Conservation (phyloP, 2,888 invertebrate genomes). For the Polydrusus cervinus region DNA sequence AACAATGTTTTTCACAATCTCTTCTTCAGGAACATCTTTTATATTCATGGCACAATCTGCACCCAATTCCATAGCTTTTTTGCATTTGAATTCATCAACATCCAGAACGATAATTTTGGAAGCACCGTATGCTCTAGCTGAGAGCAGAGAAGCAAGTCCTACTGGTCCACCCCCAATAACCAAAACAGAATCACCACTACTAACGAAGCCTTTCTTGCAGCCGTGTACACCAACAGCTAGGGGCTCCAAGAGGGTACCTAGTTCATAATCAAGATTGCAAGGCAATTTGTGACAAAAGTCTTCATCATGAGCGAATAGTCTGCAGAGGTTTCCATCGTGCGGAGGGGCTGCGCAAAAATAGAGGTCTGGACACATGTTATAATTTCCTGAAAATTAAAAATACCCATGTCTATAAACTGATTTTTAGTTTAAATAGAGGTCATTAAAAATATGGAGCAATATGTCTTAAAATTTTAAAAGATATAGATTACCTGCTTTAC, state of each 20-base stretch:
- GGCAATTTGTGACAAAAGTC: constrained; percentile 93
- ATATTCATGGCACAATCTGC: constrained; percentile 82
- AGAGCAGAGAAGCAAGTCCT: constrained; percentile 85
- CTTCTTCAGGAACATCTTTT: constrained; percentile 74
- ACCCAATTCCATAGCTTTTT: constrained; percentile 84
- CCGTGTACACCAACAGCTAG: constrained; percentile 95
- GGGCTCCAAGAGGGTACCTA: constrained; percentile 95
- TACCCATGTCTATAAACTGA: not conserved
- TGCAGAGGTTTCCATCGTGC: constrained; percentile 87
- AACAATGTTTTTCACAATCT: constrained; percentile 76
- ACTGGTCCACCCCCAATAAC: constrained; percentile 92
- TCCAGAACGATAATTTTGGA: constrained; percentile 82
- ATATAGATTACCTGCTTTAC: constrained; percentile 75
- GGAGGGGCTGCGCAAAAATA: constrained; percentile 96
- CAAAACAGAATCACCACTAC: constrained; percentile 81
- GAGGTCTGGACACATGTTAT: constrained; percentile 92
- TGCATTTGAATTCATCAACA: constrained; percentile 75
- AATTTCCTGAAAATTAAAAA: constrained; percentile 76
- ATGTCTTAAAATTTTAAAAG: not conserved
- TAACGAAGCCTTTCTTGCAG: constrained; percentile 86
- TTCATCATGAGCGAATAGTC: constrained; percentile 91
- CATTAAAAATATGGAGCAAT: no score
- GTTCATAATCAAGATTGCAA: constrained; percentile 90
- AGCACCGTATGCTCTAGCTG: constrained; percentile 90
- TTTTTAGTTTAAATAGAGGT: no score